Evolutionary conservation across 2,113 vertebrate genomes (phyloP).

Genomic region (Genyomyrus donnyi): DNA sequence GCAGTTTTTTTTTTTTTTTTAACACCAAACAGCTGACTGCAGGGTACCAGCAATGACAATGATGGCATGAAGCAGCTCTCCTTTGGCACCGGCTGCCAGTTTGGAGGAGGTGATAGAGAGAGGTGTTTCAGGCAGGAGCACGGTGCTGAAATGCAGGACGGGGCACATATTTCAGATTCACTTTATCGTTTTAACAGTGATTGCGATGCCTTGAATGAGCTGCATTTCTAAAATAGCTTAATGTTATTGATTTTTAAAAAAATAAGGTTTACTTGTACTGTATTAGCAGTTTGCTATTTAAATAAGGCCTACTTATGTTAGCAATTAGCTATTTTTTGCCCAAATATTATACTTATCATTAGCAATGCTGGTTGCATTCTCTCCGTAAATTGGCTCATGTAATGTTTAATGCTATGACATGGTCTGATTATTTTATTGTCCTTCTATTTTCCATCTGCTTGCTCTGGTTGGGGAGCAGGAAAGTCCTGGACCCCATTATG

Average conservation of each 20-base stretch:
- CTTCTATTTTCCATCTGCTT: background rate
- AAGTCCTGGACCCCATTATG: background rate
- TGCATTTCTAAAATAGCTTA: background rate
- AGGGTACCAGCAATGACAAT: background rate
- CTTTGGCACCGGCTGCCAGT: background rate
- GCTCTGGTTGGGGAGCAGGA: background rate
- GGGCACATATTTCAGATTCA: background rate
- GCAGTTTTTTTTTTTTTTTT: background rate
- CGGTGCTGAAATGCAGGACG: background rate
- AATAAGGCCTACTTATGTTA: background rate
- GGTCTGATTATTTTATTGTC: background rate
- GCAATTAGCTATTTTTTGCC: background rate
- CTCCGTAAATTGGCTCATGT: background rate
- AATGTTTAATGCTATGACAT: background rate
- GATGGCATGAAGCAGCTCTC: background rate
- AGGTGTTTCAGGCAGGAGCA: background rate
- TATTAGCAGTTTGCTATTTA: background rate
- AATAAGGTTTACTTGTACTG: background rate
- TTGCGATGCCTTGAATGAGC: background rate
- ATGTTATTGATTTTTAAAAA: background rate
- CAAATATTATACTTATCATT: background rate
- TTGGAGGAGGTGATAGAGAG: background rate
- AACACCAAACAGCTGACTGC: background rate
- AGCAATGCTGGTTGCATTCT: background rate
- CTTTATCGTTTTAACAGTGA: background rate